phyloP scores from a whole-genome alignment of 1,140 invertebrate species.

The Cydia amplana region DNA sequence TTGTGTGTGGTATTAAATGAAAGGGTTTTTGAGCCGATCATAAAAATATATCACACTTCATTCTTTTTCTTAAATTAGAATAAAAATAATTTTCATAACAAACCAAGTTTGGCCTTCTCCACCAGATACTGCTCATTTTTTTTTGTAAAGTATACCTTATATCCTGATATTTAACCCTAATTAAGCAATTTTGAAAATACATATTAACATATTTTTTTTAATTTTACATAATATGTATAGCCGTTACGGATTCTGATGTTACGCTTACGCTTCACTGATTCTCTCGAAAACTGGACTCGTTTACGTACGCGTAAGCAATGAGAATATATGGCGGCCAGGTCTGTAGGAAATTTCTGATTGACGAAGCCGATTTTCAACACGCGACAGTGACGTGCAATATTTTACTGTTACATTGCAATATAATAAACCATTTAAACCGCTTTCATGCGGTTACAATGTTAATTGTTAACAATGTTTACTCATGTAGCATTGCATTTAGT shows the following conservation, averaged over 20 bases:
- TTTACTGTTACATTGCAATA: conserved; percentile 4
- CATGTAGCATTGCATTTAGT: neutral
- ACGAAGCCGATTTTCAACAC: conserved; percentile 30
- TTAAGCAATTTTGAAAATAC: too few species aligned
- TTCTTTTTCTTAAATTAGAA: too few species aligned
- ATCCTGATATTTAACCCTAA: too few species aligned
- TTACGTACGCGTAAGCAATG: neutral
- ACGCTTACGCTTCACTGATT: neutral
- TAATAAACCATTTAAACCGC: neutral
- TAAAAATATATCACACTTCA: too few species aligned
- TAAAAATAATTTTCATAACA: too few species aligned
- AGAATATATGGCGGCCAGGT: neutral
- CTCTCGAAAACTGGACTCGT: neutral
- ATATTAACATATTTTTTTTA: too few species aligned
- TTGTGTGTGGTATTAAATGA: too few species aligned
- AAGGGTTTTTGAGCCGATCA: too few species aligned
- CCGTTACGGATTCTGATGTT: neutral
- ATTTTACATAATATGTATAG: too few species aligned
- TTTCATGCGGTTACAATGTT: neutral
- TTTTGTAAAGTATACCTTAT: too few species aligned
- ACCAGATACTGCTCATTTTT: too few species aligned
- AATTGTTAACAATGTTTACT: neutral
- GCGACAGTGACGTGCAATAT: conserved; percentile 25
- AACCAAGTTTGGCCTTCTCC: too few species aligned
- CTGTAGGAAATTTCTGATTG: conserved; percentile 32